Base-by-base conservation (phyloP, 2,797 vertebrate genomes). In the Spizella passerina region DNA sequence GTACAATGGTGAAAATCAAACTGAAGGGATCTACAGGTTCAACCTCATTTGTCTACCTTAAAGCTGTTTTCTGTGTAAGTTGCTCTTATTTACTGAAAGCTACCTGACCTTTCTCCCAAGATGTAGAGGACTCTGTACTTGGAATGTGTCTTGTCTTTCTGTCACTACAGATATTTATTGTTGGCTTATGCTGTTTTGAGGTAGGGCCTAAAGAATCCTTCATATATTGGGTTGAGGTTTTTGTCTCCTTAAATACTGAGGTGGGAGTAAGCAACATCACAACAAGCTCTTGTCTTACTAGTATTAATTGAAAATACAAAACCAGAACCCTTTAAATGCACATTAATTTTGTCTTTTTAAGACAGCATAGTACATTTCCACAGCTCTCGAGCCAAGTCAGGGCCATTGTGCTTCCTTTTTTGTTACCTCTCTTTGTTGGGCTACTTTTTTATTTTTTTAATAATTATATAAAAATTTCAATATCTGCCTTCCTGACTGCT, bases 31-130 rank as follows among this genome's bases (percentile, higher is more conserved):
- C 71, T 92, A 6, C 43, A 38, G 44, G 32, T 86, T 92, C 88
- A 90, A 32, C 39, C n/a, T 81, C 27, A 38, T 82, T 82, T 88
- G 46, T 90, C 69, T 94, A 32, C 78, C 81, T 93, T n/a, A 22
- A 75, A 94, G 84, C 52, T 89, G 64, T 90, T 85, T 94, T 49
- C 60, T 77, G 49, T 86, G 34, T 21, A 70, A 88, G 82, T 84
- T 80, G 4, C 55, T 85, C 49, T 79, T 91, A 53, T 89, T 94
- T 86, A 82, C 73, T 30, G 30, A 65, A 88, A 65, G 24, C 68
- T 85, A 41, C 60, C 49, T 91, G 91, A 94, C 84, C 86, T 95
- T 96, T 95, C 68, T 87, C 9, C 27, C 24, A 73, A 71, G 64
- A 75, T 82, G 38, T 70, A 50, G 65, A 80, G 46, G 53, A 60